Evolutionary conservation across 2,113 vertebrate species (phyloP).

Genomic region (Scalopus aquaticus): DNA sequence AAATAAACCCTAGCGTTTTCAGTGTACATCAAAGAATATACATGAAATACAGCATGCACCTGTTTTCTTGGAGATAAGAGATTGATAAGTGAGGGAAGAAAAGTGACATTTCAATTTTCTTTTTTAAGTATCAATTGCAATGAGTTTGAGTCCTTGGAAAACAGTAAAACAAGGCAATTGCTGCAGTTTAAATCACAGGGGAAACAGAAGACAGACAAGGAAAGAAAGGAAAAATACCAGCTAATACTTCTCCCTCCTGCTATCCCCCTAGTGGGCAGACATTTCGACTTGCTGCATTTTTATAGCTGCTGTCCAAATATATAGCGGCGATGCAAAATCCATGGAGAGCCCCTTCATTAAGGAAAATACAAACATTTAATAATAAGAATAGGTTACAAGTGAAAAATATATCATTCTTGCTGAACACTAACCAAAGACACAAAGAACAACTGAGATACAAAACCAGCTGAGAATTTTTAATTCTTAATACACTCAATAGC

Average conservation of each 20-base stretch:
- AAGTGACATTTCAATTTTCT: constrained; percentile 25
- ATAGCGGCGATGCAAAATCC: background rate
- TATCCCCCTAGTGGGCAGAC: background rate
- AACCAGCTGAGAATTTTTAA: constrained; percentile 26
- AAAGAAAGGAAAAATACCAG: background rate
- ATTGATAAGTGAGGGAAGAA: background rate
- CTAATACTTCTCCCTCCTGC: background rate
- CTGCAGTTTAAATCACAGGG: background rate
- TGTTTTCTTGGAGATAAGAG: background rate
- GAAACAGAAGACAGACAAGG: background rate
- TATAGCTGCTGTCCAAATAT: background rate
- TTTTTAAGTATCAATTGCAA: constrained; percentile 2
- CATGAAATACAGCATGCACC: background rate
- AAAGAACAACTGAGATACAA: constrained; percentile 13
- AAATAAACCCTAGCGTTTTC: constrained; percentile 9
- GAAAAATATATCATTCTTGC: background rate
- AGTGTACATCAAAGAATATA: background rate
- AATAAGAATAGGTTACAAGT: background rate
- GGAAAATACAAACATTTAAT: background rate
- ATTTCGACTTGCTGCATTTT: background rate
- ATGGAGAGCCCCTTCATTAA: background rate
- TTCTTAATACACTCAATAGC: background rate
- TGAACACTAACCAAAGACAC: background rate
- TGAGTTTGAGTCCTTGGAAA: background rate
- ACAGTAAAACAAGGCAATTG: background rate